Percentiles rank a stretch among this genome's conserved stretches.
These are phyloP conservation scores for Microcebus griseorufus DNA, from an alignment of 2,113 vertebrate genomes.

Conservation along the genomic window DNA sequence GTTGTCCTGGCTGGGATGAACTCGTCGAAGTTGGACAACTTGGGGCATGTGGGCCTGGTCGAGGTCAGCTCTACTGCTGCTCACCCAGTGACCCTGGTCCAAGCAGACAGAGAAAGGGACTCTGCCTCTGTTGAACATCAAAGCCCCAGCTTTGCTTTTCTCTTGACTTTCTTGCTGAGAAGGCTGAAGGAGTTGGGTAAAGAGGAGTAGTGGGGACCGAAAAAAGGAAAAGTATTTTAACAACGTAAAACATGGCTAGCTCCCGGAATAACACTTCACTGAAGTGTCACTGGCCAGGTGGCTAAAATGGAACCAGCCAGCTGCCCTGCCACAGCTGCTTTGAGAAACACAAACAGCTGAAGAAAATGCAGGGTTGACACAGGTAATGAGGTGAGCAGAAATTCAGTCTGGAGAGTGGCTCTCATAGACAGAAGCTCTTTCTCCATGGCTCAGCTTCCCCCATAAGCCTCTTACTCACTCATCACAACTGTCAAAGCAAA, in stretches of 20 bases:
- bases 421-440: slow-evolving; percentile 40
- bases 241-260: slow-evolving; percentile 13
- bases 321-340: neutral
- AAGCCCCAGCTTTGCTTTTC: neutral
- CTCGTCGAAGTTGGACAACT: slow-evolving; percentile 35
- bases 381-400: slow-evolving; percentile 54
- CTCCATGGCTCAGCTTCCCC: neutral
- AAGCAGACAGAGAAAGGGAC: slow-evolving; percentile 7
- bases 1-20: slow-evolving; percentile 37
- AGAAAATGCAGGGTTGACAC: neutral
- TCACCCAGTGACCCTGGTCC: slow-evolving; percentile 13
- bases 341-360: slow-evolving; percentile 42
- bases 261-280: neutral
- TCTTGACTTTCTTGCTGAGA: neutral
- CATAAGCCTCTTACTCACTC: neutral
- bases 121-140: slow-evolving; percentile 39
- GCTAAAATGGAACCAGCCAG: slow-evolving; percentile 33
- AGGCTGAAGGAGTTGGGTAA: accelerated
- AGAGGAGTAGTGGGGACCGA: neutral
- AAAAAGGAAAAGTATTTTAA: slow-evolving; percentile 2
- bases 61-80: neutral
- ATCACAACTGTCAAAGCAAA: slow-evolving; percentile 63
- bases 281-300: slow-evolving; percentile 44
- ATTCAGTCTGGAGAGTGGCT: neutral
- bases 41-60: neutral